phyloP scores from a whole-genome alignment of 2,113 vertebrate species.

The Nothobranchius kuhntae region DNA sequence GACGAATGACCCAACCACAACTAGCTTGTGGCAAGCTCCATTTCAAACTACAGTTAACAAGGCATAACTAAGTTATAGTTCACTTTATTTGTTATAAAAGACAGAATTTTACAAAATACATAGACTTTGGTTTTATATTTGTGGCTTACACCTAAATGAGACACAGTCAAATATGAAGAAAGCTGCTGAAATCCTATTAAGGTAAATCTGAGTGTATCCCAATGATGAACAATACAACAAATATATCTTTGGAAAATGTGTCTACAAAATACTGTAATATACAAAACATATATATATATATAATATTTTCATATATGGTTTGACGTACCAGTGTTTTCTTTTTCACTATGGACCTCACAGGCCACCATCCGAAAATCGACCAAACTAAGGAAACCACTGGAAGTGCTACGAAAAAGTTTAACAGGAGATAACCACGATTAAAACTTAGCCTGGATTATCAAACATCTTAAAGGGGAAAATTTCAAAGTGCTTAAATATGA shows the following conservation, averaged over 20 bases:
- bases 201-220: conserved; percentile 36
- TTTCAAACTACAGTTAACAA: conserved; percentile 14
- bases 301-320: conserved; percentile 32
- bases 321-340: not conserved
- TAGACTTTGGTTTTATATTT: conserved; percentile 72
- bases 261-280: conserved; percentile 65
- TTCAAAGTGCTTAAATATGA: conserved; percentile 72
- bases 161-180: conserved; percentile 55
- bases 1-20: too few relatives aligned
- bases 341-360: too few relatives aligned
- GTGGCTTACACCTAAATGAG: conserved; percentile 60
- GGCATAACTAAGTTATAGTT: conserved; percentile 32
- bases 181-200: conserved; percentile 58
- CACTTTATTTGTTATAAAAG: conserved; percentile 79
- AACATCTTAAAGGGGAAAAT: conserved; percentile 51
- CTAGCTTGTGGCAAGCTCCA: too few relatives aligned
- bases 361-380: not conserved
- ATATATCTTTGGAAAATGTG: conserved; percentile 54
- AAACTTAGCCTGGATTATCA: conserved; percentile 57
- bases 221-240: conserved; percentile 50
- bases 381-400: not conserved
- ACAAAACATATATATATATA: conserved; percentile 49
- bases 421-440: conserved; percentile 36
- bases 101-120: conserved; percentile 73
- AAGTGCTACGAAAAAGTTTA: conserved; percentile 46